These are phyloP conservation scores for Perccottus glenii DNA, from an alignment of 2,113 vertebrate genomes.

Conservation along the genomic window DNA sequence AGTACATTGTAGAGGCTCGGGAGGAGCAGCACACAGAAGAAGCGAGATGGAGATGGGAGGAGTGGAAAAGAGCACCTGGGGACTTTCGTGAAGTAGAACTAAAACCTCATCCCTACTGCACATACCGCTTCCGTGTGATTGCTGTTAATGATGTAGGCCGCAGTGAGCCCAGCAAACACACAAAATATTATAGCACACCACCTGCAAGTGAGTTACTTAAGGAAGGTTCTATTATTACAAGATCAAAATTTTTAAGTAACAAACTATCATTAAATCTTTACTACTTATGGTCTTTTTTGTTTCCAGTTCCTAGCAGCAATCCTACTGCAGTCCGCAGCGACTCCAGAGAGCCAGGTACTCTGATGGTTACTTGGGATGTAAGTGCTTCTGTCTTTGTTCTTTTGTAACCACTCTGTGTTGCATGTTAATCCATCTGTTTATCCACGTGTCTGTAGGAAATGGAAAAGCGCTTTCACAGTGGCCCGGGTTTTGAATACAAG, in stretches of 20 bases:
- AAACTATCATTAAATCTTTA: neutral
- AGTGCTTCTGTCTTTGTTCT: conserved; percentile 16
- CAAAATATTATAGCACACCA: conserved; percentile 66
- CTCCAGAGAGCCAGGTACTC: conserved; percentile 78
- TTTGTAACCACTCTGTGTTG: neutral
- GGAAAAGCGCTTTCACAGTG: conserved; percentile 74
- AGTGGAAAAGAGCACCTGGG: conserved; percentile 59
- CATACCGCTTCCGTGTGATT: conserved; percentile 82
- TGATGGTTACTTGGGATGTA: conserved; percentile 87
- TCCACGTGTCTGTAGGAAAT: conserved; percentile 75
- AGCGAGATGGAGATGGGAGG: conserved; percentile 64
- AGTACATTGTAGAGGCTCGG: conserved; percentile 78
- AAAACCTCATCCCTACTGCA: conserved; percentile 78
- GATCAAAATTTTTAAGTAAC: neutral
- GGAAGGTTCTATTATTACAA: too few species aligned
- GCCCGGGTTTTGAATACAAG: conserved; percentile 80
- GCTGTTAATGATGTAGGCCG: conserved; percentile 79
- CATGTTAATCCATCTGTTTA: neutral
- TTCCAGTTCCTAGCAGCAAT: conserved; percentile 78
- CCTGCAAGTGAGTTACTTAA: conserved; percentile 36
- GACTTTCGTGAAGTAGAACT: conserved; percentile 76
- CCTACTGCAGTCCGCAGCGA: conserved; percentile 81
- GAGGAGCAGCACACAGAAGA: conserved; percentile 74
- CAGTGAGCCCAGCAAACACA: conserved; percentile 72
- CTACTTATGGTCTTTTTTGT: neutral